phyloP scores from a whole-genome alignment of 2,888 invertebrate species.

The Eugnorisma glareosa region DNA sequence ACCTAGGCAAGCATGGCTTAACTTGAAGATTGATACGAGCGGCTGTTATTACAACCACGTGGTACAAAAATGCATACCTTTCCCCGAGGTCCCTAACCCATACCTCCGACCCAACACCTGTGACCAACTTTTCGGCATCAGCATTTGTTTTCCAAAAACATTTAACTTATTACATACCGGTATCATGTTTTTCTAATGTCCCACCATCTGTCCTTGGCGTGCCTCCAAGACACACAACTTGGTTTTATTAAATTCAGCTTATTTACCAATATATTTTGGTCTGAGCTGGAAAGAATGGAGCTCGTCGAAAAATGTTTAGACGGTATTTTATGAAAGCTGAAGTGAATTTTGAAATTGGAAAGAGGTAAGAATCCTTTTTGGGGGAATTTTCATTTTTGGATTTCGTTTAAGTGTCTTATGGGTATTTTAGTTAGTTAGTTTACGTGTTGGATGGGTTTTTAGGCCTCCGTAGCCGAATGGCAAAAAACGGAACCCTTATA shows the following conservation, averaged over 20 bases:
- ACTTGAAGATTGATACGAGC: no score
- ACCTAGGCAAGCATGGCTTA: no score
- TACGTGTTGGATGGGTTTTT: not conserved
- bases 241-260: constrained; percentile 64
- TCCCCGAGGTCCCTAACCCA: not conserved
- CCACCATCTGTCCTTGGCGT: constrained; percentile 52
- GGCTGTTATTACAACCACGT: no score
- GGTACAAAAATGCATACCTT: not conserved
- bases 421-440: no score
- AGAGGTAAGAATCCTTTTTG: not conserved
- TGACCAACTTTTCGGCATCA: constrained; percentile 20
- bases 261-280: constrained; percentile 53
- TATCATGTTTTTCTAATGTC: constrained; percentile 55
- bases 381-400: not conserved
- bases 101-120: not conserved
- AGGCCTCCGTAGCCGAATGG: no score
- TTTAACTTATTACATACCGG: constrained; percentile 43
- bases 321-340: constrained; percentile 20
- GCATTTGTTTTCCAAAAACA: constrained; percentile 44
- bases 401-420: not conserved
- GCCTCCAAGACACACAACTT: constrained; percentile 51
- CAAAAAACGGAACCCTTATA: no score
- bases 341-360: constrained; percentile 27
- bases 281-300: constrained; percentile 24
- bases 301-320: constrained; percentile 45